Evolutionary conservation across 1,140 invertebrate genomes (phyloP).

Genomic region (Aculops lycopersici): DNA sequence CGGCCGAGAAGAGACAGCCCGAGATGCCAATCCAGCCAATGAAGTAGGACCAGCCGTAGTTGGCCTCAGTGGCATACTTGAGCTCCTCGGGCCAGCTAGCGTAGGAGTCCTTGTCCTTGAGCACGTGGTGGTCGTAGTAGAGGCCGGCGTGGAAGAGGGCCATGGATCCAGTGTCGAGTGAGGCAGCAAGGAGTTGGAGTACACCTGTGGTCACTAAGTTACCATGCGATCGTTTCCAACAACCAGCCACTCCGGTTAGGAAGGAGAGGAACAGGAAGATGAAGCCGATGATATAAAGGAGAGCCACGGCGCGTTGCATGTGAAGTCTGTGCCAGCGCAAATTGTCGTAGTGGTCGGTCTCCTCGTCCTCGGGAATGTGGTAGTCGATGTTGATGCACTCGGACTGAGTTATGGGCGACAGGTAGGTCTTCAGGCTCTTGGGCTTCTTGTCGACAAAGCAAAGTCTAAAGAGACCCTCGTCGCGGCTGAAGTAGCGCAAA

Average conservation of each 20-base stretch:
- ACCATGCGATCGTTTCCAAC: conserved; percentile 38
- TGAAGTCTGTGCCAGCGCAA: conserved; percentile 48
- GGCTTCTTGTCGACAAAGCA: conserved; percentile 61
- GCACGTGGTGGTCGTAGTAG: conserved; percentile 71
- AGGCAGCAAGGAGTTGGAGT: conserved; percentile 55
- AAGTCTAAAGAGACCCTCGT: conserved; percentile 42
- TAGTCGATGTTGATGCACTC: conserved; percentile 79
- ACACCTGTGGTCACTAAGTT: conserved; percentile 73
- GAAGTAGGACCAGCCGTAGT: conserved; percentile 81
- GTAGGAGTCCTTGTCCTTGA: conserved; percentile 48
- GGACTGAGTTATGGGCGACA: conserved; percentile 68
- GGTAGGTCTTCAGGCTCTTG: conserved; percentile 41
- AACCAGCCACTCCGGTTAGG: conserved; percentile 56
- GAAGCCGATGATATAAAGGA: conserved; percentile 59
- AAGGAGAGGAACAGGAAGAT: conserved; percentile 60
- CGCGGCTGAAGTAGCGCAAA: conserved; percentile 12
- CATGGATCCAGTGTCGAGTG: conserved; percentile 61
- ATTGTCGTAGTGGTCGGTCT: conserved; percentile 38
- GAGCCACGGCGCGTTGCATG: conserved; percentile 63
- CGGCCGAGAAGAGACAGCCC: conserved; percentile 48
- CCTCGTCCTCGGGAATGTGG: conserved; percentile 43
- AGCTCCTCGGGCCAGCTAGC: conserved; percentile 73
- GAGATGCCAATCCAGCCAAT: conserved; percentile 72
- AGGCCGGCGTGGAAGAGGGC: conserved; percentile 77
- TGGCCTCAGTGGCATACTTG: conserved; percentile 37